phyloP scores from a whole-genome alignment of 1,140 invertebrate genomes.

The Hyles euphorbiae region DNA sequence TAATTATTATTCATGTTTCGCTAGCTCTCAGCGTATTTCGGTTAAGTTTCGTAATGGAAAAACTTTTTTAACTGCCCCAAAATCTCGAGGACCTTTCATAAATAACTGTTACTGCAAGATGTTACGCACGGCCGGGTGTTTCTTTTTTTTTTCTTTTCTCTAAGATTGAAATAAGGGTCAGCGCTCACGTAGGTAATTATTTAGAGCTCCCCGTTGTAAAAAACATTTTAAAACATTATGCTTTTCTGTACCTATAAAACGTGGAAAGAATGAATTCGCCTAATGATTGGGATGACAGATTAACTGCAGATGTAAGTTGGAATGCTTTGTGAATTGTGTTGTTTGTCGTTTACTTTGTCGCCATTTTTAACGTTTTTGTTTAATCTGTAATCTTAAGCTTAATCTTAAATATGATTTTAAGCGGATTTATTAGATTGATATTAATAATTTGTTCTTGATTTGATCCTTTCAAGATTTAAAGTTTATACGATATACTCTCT shows the following conservation, averaged over 20 bases:
- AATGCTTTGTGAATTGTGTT: conserved; percentile 8
- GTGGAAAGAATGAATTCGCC: conserved; percentile 34
- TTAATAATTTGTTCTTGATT: no score
- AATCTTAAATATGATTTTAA: no score
- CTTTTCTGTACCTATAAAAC: conserved; percentile 30
- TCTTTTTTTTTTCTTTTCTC: conserved; percentile 11
- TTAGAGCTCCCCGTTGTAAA: conserved; percentile 28
- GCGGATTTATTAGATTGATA: no score
- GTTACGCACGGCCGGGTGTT: conserved; percentile 49
- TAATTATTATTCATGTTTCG: conserved; percentile 53
- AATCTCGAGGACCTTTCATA: conserved; percentile 54
- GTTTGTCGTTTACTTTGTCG: no score
- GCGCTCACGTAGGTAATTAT: conserved; percentile 60
- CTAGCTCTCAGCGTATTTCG: conserved; percentile 34
- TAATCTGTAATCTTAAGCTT: not conserved
- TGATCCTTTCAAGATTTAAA: no score
- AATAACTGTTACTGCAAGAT: conserved; percentile 63
- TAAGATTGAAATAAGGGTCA: conserved; percentile 46
- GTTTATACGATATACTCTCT: no score
- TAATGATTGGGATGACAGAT: conserved; percentile 24
- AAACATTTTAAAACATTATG: conserved; percentile 25
- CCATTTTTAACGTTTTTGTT: conserved; percentile 8
- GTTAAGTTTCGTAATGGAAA: conserved; percentile 58
- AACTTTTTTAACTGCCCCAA: conserved; percentile 55
- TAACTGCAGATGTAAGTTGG: conserved; percentile 19